Evolutionary conservation across 2,888 invertebrate species (phyloP), one percentile per base, ranked within the genome.

Genomic region (Agrotis exclamationis): DNA sequence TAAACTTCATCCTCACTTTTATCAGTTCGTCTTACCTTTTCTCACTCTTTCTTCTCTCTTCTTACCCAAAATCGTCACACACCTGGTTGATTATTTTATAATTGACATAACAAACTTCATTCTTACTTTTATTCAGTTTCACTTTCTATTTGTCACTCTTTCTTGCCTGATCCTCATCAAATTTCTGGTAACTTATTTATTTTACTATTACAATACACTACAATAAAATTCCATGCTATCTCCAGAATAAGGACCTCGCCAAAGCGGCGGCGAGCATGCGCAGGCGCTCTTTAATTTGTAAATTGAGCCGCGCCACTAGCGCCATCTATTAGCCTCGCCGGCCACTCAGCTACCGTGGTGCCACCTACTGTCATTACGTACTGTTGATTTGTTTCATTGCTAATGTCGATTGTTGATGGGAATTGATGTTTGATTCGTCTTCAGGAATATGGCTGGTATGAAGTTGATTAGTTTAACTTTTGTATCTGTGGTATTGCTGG

Each of bases 241-340:
- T 67, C 63, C 79, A 89, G 89, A 93, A 94, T 93, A 93, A 68
- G 63, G 63, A 74, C 51, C 74, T 70, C 79, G 74, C 66, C 79
- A 77, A 84, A 88, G 84, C 85, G 89, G 88, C 90, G 88, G 87
- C 85, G 80, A 85, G 83, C 87, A 88, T 75, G 84, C 87, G 87
- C 89, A 83, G 80, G 86, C 89, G 84, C 91, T 94, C 95, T 95
- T 93, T 95, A 94, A 96, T 96, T 95, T 95, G 92, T 92, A 93
- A 94, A 94, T 93, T 92, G 91, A 88, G 87, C 93, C 93, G 92
- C 89, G 54, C 88, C 87, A 75, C 88, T 91, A 93, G 90, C 94
- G 93, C 94, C 93, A 93, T 92, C 93, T 94, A 91, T 92, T 91
- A 90, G 85, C 80, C 88, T 85, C 89, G 86, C 83, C 91, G 90